These are phyloP conservation scores for Notodonta dromedarius DNA, from an alignment of 2,888 invertebrate genomes.

Conservation along the genomic window DNA sequence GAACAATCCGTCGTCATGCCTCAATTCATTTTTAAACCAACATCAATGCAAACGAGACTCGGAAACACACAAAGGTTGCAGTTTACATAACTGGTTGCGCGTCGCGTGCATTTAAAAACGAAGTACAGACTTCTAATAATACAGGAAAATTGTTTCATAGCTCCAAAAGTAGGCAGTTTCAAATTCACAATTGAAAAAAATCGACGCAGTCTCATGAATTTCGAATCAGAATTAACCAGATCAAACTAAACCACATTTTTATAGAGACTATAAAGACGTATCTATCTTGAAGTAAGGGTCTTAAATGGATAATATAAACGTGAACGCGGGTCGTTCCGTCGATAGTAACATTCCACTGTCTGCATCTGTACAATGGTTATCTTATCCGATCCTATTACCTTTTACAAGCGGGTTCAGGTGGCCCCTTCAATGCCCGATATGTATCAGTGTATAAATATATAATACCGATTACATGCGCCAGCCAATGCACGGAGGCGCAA, in stretches of 20 bases:
- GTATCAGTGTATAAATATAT: constrained; percentile 42
- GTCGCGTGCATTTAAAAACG: too few relatives aligned
- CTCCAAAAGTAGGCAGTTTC: too few relatives aligned
- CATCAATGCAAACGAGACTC: not conserved
- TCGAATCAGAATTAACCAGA: not conserved
- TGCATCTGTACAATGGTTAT: constrained; percentile 13
- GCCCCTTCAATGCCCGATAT: constrained; percentile 31
- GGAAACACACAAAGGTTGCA: not conserved
- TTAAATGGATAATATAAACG: constrained; percentile 4
- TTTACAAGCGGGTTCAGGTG: constrained; percentile 23
- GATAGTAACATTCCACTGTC: constrained; percentile 18
- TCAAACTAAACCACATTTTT: not conserved
- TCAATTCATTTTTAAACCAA: not conserved
- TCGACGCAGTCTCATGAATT: not conserved
- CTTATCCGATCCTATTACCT: constrained; percentile 17
- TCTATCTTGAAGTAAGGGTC: not conserved
- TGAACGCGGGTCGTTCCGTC: constrained; percentile 16
- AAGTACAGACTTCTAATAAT: too few relatives aligned
- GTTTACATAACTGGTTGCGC: not conserved
- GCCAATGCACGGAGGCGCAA: constrained; percentile 53
- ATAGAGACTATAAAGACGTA: not conserved
- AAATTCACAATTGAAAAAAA: too few relatives aligned
- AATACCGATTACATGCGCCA: constrained; percentile 45
- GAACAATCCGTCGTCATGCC: too few relatives aligned
- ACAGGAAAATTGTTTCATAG: too few relatives aligned